Conservation (phyloP, 2,888 invertebrate species). For the Pyrgus malvae region DNA sequence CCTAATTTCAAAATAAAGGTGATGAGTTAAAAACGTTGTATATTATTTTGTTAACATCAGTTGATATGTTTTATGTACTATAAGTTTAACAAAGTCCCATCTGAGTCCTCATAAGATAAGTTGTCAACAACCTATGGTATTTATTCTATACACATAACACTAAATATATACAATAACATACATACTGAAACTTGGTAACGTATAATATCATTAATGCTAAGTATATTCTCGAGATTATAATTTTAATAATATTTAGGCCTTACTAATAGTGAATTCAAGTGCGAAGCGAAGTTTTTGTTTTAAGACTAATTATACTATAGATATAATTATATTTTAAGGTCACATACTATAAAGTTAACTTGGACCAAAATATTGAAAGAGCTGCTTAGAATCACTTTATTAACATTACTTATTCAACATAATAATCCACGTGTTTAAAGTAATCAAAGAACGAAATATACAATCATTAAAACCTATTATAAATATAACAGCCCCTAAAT, state of each 20-base stretch:
- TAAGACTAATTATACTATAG: conserved; percentile 14
- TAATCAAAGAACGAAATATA: conserved; percentile 71
- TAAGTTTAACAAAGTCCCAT: conserved; percentile 58
- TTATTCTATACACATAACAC: conserved; percentile 45
- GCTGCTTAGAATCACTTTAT: conserved; percentile 35
- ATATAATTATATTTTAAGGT: conserved; percentile 50
- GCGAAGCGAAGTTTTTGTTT: conserved; percentile 21
- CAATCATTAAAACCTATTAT: conserved; percentile 64
- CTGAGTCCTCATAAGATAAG: conserved; percentile 62
- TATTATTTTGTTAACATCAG: conserved; percentile 40
- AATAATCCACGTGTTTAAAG: conserved; percentile 32
- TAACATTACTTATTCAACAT: conserved; percentile 4
- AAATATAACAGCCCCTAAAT: conserved; percentile 78
- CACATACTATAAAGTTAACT: conserved; percentile 33
- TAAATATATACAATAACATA: conserved; percentile 49
- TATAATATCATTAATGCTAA: conserved; percentile 33
- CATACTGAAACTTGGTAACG: conserved; percentile 66
- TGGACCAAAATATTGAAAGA: conserved; percentile 33
- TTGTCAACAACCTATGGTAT: conserved; percentile 54
- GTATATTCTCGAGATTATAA: conserved; percentile 59
- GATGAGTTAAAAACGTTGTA: not conserved
- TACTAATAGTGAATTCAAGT: conserved; percentile 17
- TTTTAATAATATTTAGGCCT: conserved; percentile 35
- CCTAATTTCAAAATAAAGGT: not conserved
- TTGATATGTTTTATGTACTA: conserved; percentile 80